Conservation (phyloP, 2,113 vertebrate genomes). For the Zosterops lateralis region DNA sequence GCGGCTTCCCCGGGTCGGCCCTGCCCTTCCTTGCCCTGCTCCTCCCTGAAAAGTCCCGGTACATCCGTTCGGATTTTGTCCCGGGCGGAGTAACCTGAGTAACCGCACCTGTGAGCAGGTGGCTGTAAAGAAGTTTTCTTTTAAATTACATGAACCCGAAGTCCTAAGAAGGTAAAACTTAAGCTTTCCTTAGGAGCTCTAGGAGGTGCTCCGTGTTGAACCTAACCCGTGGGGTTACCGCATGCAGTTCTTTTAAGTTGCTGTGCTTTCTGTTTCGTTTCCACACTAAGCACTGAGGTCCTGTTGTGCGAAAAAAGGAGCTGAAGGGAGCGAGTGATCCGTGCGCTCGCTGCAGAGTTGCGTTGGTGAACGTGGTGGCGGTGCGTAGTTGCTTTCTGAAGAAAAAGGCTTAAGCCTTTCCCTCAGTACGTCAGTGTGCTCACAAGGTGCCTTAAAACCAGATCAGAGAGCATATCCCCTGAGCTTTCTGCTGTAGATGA, state of each 20-base stretch:
- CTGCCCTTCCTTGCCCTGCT: background rate
- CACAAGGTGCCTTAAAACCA: background rate
- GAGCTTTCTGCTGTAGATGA: background rate
- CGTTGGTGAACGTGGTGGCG: background rate
- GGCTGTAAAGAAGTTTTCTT: background rate
- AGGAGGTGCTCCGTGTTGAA: background rate
- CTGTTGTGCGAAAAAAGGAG: background rate
- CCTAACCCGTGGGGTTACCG: accelerated
- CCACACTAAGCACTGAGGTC: accelerated
- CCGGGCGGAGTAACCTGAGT: background rate
- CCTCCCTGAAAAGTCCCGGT: too few relatives aligned
- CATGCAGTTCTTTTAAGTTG: accelerated
- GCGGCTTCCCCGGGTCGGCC: too few relatives aligned
- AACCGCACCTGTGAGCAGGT: background rate
- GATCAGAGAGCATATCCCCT: background rate
- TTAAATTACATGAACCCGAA: accelerated
- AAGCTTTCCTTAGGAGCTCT: background rate
- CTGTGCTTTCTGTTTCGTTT: accelerated
- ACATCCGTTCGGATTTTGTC: accelerated
- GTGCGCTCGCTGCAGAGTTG: accelerated
- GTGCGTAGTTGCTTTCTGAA: accelerated
- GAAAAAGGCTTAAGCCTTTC: background rate
- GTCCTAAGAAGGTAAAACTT: background rate
- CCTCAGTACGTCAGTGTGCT: accelerated
- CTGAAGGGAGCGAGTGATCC: too few relatives aligned